phyloP scores from a whole-genome alignment of 1,140 invertebrate genomes.

The Achatina immaculata region DNA sequence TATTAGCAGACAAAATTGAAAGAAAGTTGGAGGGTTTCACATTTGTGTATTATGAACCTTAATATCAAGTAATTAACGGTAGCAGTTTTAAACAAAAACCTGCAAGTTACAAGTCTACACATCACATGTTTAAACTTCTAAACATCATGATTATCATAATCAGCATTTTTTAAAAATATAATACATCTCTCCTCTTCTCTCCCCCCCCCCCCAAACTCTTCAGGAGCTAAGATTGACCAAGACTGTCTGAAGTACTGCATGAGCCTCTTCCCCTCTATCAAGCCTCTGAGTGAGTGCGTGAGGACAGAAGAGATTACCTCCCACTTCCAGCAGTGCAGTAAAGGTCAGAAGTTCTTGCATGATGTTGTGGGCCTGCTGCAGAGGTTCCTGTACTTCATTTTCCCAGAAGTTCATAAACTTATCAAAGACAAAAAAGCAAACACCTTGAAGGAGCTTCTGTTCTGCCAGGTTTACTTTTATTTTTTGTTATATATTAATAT shows the following conservation, averaged over 20 bases:
- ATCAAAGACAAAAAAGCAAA: slow-evolving; percentile 43
- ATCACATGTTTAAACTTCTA: too few species aligned
- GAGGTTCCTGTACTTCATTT: slow-evolving; percentile 49
- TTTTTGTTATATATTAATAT: slow-evolving; percentile 17
- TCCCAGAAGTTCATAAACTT: slow-evolving; percentile 50
- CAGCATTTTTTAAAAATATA: too few species aligned
- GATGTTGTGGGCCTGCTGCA: slow-evolving; percentile 58
- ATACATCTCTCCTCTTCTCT: too few species aligned
- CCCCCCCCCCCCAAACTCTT: too few species aligned
- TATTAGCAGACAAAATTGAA: too few species aligned
- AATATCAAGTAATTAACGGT: too few species aligned
- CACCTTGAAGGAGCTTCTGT: slow-evolving; percentile 50
- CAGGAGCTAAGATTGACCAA: slow-evolving; percentile 15
- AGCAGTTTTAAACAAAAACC: too few species aligned
- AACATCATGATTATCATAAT: too few species aligned
- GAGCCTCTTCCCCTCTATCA: slow-evolving; percentile 47
- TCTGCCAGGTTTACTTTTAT: slow-evolving; percentile 53
- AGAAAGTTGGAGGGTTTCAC: too few species aligned
- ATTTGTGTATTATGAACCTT: too few species aligned
- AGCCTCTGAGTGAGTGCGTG: slow-evolving; percentile 53
- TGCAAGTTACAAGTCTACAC: too few species aligned
- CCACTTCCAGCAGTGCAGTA: slow-evolving; percentile 52
- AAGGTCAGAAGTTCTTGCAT: slow-evolving; percentile 58
- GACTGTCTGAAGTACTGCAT: slow-evolving; percentile 48
- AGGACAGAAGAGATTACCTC: slow-evolving; percentile 47